Conservation (phyloP, 1,140 invertebrate species). For the Zaprionus taronus region DNA sequence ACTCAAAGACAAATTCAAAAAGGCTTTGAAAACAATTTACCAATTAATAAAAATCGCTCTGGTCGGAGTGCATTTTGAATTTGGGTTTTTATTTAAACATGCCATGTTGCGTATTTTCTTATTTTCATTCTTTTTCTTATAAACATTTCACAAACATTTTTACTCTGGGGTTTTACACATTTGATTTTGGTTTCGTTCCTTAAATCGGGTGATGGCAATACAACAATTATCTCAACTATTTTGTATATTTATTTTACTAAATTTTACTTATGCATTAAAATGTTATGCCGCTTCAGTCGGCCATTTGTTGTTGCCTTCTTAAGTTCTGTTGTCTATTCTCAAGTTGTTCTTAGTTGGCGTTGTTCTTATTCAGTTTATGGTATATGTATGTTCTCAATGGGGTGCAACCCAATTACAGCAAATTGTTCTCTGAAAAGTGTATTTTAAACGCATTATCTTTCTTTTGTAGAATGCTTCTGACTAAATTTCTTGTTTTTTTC, state of each 20-base stretch:
- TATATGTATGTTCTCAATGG: constrained; percentile 41
- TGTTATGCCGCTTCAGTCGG: constrained; percentile 19
- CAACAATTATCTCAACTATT: constrained; percentile 83
- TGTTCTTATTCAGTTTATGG: constrained; percentile 31
- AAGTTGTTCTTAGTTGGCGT: constrained; percentile 52
- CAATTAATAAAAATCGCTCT: background rate
- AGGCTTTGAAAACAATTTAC: no score
- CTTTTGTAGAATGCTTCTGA: constrained; percentile 22
- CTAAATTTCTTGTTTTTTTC: constrained; percentile 23
- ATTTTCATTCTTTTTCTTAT: constrained; percentile 54
- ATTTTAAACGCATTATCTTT: constrained; percentile 56
- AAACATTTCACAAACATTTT: constrained; percentile 82
- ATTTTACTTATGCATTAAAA: constrained; percentile 44
- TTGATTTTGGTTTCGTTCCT: constrained; percentile 57
- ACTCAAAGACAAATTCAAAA: no score
- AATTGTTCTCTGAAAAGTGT: constrained; percentile 40
- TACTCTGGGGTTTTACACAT: constrained; percentile 72
- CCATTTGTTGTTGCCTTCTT: constrained; percentile 24
- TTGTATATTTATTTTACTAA: constrained; percentile 78
- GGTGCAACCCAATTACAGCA: constrained; percentile 45
- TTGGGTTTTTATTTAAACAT: constrained; percentile 59
- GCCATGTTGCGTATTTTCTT: constrained; percentile 37
- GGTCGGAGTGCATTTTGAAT: constrained; percentile 33
- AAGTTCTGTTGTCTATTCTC: constrained; percentile 24
- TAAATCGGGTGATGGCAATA: constrained; percentile 61